Evolutionary conservation across 2,888 invertebrate species (phyloP), one percentile per base, ranked within the genome.

Genomic region (Sesia bembeciformis): DNA sequence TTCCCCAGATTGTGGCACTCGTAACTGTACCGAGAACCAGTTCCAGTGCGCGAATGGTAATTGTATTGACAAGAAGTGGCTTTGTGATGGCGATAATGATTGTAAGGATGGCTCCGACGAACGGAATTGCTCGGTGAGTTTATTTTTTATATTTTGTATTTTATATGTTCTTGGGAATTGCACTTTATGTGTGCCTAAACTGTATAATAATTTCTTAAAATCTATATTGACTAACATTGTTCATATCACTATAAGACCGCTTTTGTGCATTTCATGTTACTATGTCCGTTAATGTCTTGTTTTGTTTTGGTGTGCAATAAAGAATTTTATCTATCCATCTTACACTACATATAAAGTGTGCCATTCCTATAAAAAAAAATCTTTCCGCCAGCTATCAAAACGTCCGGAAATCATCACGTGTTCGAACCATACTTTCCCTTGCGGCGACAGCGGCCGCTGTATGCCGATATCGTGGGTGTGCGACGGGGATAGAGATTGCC

Each of bases 401-500:
- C 78, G 78, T 0, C 77, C 78, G 0, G 75, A 74, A 7, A 64
- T 70, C 0, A 57, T 70, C 6, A 77, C 64, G 53, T 88, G 87
- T 55, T 62, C 72, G 0, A 68, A 64, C 40, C 76, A 77, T 58
- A 77, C 78, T 1, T 87, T 87, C 70, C 62, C 76, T 0, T 88
- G 87, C 57, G 74, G 75, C n/a, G 74, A 72, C 23, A 72, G 66
- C 39, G 90, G 88, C 7, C 84, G 88, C 51, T 96, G 96, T 66
- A 93, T 96, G 56, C 94, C 95, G 51, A 89, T 90, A 65, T 92
- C 93, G 23, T 95, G 95, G 92, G 91, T 92, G 49, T 97, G 97
- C 81, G 96, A 97, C 78, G 94, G 93, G 5, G 94, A 94, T 63
- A 79, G 88, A n/a, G 97, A 97, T 76, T 97, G 97, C 67, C 78